phyloP scores from a whole-genome alignment of 2,888 invertebrate species.

The Ormyrus labotus region DNA sequence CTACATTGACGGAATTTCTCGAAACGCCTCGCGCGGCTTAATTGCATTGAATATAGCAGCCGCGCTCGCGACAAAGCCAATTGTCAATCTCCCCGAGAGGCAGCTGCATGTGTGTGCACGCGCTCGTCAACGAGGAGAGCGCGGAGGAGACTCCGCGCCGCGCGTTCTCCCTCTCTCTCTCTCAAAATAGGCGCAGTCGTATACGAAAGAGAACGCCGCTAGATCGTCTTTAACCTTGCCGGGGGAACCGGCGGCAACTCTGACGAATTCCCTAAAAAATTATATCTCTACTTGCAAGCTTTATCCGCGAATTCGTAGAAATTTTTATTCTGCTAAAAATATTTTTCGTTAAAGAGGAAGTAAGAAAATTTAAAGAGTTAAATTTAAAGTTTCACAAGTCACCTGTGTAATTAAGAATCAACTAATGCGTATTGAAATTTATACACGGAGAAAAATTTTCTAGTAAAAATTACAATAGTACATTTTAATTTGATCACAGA shows the following conservation, averaged over 20 bases:
- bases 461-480: no score
- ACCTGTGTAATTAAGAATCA: no score
- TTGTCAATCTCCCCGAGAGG: constrained; percentile 42
- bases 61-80: constrained; percentile 46
- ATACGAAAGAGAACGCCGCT: neutral
- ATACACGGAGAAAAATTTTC: no score
- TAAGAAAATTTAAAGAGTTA: no score
- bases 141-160: neutral
- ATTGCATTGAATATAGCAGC: constrained; percentile 48
- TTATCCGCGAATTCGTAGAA: no score
- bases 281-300: no score
- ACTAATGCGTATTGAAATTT: no score
- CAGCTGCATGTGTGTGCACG: neutral
- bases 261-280: no score
- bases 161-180: neutral
- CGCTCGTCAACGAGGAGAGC: neutral
- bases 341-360: no score
- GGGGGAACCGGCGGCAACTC: constrained; percentile 15
- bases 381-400: no score
- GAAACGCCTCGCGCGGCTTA: constrained; percentile 25
- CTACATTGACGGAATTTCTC: constrained; percentile 28
- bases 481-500: no score
- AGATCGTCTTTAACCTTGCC: constrained; percentile 30
- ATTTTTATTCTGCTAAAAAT: no score
- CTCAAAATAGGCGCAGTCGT: constrained; percentile 22